Evolutionary conservation across 2,888 invertebrate species (phyloP).

Genomic region (Drosophila borborema): DNA sequence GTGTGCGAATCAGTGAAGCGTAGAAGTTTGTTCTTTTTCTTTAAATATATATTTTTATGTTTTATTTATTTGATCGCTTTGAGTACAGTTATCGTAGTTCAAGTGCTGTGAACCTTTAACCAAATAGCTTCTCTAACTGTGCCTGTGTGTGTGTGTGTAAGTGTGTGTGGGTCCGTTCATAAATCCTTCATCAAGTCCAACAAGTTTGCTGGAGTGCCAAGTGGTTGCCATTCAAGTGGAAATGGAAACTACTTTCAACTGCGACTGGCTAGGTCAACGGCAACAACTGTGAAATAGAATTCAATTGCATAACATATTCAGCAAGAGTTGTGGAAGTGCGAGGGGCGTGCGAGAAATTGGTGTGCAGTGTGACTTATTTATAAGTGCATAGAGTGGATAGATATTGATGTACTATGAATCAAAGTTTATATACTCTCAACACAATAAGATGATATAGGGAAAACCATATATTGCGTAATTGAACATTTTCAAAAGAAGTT

Average conservation of each 20-base stretch:
- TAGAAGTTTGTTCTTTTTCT: slow-evolving; percentile 41
- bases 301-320: slow-evolving; percentile 47
- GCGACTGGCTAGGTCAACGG: slow-evolving; percentile 50
- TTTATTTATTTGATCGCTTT: slow-evolving; percentile 30
- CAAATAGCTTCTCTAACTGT: slow-evolving; percentile 7
- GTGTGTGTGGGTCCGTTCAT: slow-evolving; percentile 25
- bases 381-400: not conserved
- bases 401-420: not conserved
- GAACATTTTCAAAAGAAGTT: too few relatives aligned
- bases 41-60: slow-evolving; percentile 42
- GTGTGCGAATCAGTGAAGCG: slow-evolving; percentile 52
- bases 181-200: slow-evolving; percentile 57
- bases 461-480: too few relatives aligned
- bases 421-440: not conserved
- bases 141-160: not conserved
- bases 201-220: slow-evolving; percentile 10
- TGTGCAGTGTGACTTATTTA: not conserved
- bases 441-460: too few relatives aligned
- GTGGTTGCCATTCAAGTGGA: slow-evolving; percentile 46
- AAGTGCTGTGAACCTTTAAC: slow-evolving; percentile 54
- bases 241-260: slow-evolving; percentile 58
- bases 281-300: slow-evolving; percentile 16
- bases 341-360: slow-evolving; percentile 6
- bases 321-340: slow-evolving; percentile 18
- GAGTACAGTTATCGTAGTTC: slow-evolving; percentile 35